Conservation (phyloP, 2,113 vertebrate species). For the Narcine bancroftii region DNA sequence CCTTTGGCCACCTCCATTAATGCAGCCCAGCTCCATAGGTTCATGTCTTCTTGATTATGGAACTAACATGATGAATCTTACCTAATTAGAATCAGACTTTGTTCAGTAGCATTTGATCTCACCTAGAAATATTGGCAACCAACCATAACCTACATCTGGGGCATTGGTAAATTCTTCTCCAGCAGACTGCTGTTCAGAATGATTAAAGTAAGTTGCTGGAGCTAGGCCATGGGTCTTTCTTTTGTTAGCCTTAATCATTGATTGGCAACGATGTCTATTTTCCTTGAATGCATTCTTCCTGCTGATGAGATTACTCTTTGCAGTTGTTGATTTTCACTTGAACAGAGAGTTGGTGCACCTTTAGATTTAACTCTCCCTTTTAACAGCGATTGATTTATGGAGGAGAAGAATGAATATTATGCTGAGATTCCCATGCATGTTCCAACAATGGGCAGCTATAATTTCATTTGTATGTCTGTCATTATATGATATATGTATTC, state of each 20-base stretch:
- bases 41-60: not conserved
- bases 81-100: slow-evolving; percentile 24
- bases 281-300: not conserved
- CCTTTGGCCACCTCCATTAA: slow-evolving; percentile 5
- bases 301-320: not conserved
- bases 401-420: not conserved
- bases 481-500: not conserved
- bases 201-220: not conserved
- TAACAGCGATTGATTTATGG: not conserved
- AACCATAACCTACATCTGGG: not conserved
- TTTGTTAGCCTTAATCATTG: not conserved
- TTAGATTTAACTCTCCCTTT: not conserved
- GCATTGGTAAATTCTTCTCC: not conserved
- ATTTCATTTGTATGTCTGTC: not conserved
- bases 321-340: not conserved
- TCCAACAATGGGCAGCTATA: not conserved
- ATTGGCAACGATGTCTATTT: not conserved
- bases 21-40: not conserved
- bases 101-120: slow-evolving; percentile 23
- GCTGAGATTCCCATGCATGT: not conserved
- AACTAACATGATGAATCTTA: not conserved
- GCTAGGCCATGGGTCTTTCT: not conserved
- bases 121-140: not conserved
- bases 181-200: not conserved
- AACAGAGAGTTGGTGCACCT: not conserved